Conservation (phyloP, 2,888 invertebrate species). For the Apotomis turbidana region DNA sequence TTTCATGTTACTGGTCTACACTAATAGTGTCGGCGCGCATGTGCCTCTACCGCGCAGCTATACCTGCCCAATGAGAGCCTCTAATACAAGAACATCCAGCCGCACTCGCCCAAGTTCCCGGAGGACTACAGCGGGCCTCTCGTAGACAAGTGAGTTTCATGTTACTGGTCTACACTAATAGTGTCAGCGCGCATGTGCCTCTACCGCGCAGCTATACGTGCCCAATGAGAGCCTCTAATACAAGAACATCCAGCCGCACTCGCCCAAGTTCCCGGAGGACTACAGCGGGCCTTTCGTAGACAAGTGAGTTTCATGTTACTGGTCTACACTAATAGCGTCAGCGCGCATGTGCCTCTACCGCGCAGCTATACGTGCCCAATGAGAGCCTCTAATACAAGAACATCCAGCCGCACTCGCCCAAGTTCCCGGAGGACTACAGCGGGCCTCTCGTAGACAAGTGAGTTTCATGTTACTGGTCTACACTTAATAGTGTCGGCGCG, state of each 20-base stretch:
- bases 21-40: conserved; percentile 56
- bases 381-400: conserved; percentile 95
- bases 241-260: conserved; percentile 93
- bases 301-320: conserved; percentile 80
- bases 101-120: conserved; percentile 93
- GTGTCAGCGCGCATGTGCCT: conserved; percentile 81
- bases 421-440: conserved; percentile 95
- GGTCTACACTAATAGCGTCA: too few relatives aligned
- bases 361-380: conserved; percentile 94
- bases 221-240: conserved; percentile 94
- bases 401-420: conserved; percentile 92
- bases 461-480: conserved; percentile 51
- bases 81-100: conserved; percentile 94
- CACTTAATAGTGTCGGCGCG: too few relatives aligned
- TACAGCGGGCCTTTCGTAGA: conserved; percentile 95
- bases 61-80: conserved; percentile 95
- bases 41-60: conserved; percentile 91
- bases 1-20: conserved; percentile 38
- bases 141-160: conserved; percentile 88
- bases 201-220: conserved; percentile 93
- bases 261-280: conserved; percentile 95
- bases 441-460: conserved; percentile 94
- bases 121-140: conserved; percentile 95
- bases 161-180: background rate
- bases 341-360: conserved; percentile 87